Evolutionary conservation across 2,888 invertebrate species (phyloP).

Genomic region (Cheilosia impressa): DNA sequence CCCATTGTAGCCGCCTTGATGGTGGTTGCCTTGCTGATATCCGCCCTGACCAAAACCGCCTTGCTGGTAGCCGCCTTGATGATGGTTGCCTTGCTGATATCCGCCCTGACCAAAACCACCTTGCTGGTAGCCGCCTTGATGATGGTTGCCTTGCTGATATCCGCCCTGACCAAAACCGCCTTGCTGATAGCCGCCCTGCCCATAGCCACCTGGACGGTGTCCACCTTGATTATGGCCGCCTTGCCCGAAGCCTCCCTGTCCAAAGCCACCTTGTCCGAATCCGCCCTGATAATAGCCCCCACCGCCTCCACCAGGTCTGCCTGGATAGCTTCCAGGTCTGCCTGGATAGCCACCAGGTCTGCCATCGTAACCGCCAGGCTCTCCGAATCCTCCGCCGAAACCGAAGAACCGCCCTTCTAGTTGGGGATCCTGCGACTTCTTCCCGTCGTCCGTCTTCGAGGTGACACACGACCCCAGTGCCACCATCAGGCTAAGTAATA

Average conservation of each 20-base stretch:
- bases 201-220: conserved; percentile 24
- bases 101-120: too few relatives aligned
- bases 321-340: conserved; percentile 12
- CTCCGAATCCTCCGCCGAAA: conserved; percentile 14
- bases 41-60: conserved; percentile 23
- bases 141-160: conserved; percentile 10
- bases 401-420: conserved; percentile 37
- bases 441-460: conserved; percentile 24
- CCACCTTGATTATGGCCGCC: conserved; percentile 33
- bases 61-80: conserved; percentile 22
- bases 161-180: conserved; percentile 23
- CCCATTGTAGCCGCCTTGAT: conserved; percentile 22
- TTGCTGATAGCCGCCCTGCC: conserved; percentile 22
- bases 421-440: conserved; percentile 35
- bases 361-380: conserved; percentile 1
- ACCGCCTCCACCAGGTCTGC: conserved; percentile 35
- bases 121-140: conserved; percentile 23
- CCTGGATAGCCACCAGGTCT: conserved; percentile 23
- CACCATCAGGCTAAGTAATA: conserved; percentile 54
- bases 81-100: too few relatives aligned
- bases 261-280: conserved; percentile 51
- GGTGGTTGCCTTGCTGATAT: conserved; percentile 10
- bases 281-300: conserved; percentile 15
- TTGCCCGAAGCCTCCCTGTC: conserved; percentile 20
- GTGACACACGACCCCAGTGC: conserved; percentile 63